These are phyloP conservation scores for Eudemis profundana DNA, from an alignment of 2,888 invertebrate genomes.

Conservation along the genomic window DNA sequence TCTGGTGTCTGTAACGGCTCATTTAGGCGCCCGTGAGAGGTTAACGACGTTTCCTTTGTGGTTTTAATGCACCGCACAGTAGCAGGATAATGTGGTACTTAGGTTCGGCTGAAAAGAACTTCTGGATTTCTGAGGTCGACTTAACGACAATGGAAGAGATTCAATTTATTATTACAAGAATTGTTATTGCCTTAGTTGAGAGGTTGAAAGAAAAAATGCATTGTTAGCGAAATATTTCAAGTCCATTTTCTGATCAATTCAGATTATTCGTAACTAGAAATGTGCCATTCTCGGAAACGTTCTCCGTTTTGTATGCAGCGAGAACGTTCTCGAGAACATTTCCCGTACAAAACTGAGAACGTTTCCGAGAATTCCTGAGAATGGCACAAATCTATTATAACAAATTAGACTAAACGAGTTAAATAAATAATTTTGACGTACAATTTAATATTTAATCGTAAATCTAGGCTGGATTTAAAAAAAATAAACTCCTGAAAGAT, in stretches of 20 bases:
- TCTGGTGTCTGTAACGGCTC: slow-evolving; percentile 16
- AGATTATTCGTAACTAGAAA: not conserved
- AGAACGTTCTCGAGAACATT: too few relatives aligned
- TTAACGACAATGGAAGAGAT: slow-evolving; percentile 19
- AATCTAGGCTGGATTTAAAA: too few relatives aligned
- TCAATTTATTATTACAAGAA: not conserved
- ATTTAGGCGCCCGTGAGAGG: slow-evolving; percentile 19
- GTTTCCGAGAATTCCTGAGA: too few relatives aligned
- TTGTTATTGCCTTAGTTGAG: slow-evolving; percentile 6
- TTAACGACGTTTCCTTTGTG: slow-evolving; percentile 35
- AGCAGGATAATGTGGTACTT: slow-evolving; percentile 31
- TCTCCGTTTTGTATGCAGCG: too few relatives aligned
- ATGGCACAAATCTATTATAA: too few relatives aligned
- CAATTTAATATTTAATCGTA: too few relatives aligned
- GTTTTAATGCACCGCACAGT: slow-evolving; percentile 29
- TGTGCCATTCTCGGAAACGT: too few relatives aligned
- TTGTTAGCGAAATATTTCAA: not conserved
- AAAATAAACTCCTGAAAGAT: too few relatives aligned
- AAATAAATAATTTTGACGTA: too few relatives aligned
- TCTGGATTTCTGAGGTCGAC: slow-evolving; percentile 25
- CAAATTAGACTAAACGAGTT: too few relatives aligned
- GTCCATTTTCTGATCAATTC: not conserved
- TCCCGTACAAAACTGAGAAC: too few relatives aligned
- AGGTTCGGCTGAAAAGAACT: slow-evolving; percentile 21
- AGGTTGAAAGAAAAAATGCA: not conserved